Evolutionary conservation across 2,888 invertebrate species (phyloP).

Genomic region (Agonopterix arenella): DNA sequence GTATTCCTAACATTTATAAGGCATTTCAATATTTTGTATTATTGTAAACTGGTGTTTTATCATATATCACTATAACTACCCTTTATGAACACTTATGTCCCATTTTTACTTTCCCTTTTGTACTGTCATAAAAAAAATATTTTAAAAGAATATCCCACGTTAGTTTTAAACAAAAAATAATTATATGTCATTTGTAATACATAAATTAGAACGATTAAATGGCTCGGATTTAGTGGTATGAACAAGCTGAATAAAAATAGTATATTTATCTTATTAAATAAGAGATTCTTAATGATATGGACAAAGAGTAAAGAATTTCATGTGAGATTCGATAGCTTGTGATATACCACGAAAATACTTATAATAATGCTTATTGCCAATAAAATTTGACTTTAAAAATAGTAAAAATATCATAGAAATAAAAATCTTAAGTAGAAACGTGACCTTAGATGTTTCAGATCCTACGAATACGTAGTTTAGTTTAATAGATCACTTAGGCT

Average conservation of each 20-base stretch:
- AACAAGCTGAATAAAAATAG: slow-evolving; percentile 20
- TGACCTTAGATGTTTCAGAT: slow-evolving; percentile 8
- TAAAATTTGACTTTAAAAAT: slow-evolving; percentile 26
- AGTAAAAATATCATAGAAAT: slow-evolving; percentile 10
- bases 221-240: slow-evolving; percentile 63
- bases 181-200: neutral
- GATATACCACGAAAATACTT: slow-evolving; percentile 13
- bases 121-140: neutral
- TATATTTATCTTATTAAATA: slow-evolving; percentile 22
- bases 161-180: slow-evolving; percentile 3
- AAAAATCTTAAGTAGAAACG: slow-evolving; percentile 10
- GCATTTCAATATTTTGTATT: slow-evolving; percentile 13
- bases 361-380: slow-evolving; percentile 47
- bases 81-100: too few species aligned
- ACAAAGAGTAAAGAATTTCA: slow-evolving; percentile 14
- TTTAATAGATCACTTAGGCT: neutral
- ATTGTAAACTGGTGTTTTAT: neutral
- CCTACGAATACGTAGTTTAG: neutral
- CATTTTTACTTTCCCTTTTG: too few species aligned
- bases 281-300: slow-evolving; percentile 37
- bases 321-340: slow-evolving; percentile 11
- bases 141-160: slow-evolving; percentile 7
- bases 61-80: slow-evolving; percentile 8
- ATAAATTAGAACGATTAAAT: slow-evolving; percentile 28
- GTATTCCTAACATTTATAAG: slow-evolving; percentile 19